A percentile compares a stretch with the other conserved stretches of the same genome.
These are phyloP conservation scores for Danionella cerebrum DNA, from an alignment of 2,113 vertebrate genomes.

Conservation along the genomic window DNA sequence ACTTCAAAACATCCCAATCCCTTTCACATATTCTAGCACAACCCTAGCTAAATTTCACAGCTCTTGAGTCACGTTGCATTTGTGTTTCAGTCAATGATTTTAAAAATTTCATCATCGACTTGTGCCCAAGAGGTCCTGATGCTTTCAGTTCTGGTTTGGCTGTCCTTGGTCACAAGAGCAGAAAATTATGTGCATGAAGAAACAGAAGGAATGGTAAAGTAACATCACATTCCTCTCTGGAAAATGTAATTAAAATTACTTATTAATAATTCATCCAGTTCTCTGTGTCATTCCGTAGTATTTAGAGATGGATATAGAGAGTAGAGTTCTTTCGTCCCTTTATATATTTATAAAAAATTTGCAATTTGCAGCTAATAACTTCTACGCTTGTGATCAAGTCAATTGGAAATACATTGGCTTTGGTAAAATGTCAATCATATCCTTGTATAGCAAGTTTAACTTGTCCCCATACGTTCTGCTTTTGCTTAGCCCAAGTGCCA, in stretches of 20 bases:
- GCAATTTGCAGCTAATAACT: too few species aligned
- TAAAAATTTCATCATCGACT: slow-evolving; percentile 11
- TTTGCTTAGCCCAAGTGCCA: too few species aligned
- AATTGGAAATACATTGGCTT: too few species aligned
- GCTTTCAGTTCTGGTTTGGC: background rate
- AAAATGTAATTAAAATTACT: slow-evolving; percentile 22
- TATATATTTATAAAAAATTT: slow-evolving; percentile 6
- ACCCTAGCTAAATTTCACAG: background rate
- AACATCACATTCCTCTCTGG: background rate
- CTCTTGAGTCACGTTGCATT: background rate
- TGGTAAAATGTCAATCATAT: too few species aligned
- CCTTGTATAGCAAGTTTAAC: too few species aligned
- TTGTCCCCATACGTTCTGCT: too few species aligned
- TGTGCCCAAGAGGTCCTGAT: background rate
- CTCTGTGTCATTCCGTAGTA: background rate
- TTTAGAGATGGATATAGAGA: background rate
- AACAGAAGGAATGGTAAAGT: background rate
- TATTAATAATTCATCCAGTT: slow-evolving; percentile 15
- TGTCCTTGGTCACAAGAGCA: background rate
- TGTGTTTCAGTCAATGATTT: slow-evolving; percentile 1
- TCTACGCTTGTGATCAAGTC: too few species aligned
- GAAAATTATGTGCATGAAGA: slow-evolving; percentile 9
- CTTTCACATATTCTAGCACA: background rate
- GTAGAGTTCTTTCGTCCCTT: slow-evolving; percentile 15
- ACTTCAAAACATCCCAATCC: background rate